phyloP scores from a whole-genome alignment of 2,888 invertebrate genomes.

The Caenorhabditis auriculariae region DNA sequence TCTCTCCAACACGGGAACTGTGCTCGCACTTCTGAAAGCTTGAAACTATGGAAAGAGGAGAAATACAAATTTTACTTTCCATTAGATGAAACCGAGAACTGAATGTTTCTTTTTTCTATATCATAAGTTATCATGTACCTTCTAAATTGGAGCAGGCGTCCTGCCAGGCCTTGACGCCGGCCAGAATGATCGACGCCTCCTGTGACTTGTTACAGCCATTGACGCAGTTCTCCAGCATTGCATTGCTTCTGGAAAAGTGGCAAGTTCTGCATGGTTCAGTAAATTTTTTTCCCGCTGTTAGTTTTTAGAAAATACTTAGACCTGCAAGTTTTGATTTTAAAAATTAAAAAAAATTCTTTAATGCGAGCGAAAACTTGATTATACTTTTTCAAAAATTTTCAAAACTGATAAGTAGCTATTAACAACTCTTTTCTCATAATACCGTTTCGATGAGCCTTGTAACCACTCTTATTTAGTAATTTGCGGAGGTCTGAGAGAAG shows the following conservation, averaged over 20 bases:
- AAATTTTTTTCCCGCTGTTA: not conserved
- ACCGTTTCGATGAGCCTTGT: no score
- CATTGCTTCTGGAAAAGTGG: constrained; percentile 28
- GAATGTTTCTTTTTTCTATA: not conserved
- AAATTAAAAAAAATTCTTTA: no score
- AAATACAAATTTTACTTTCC: not conserved
- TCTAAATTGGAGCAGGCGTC: constrained; percentile 27
- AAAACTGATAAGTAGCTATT: no score
- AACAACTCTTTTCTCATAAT: no score
- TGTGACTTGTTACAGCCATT: constrained; percentile 34
- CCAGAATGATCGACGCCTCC: constrained; percentile 34
- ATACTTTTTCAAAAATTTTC: no score
- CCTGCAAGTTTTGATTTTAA: not conserved
- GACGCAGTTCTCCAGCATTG: constrained; percentile 28
- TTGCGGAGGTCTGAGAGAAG: no score
- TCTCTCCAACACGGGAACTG: constrained; percentile 44
- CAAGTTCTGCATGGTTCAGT: not conserved
- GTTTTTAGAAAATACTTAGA: not conserved
- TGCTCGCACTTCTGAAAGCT: constrained; percentile 28
- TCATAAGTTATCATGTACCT: constrained; percentile 1
- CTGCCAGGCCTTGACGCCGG: constrained; percentile 31
- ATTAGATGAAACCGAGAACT: no score
- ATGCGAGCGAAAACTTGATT: no score
- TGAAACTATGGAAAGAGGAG: not conserved
- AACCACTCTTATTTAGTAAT: no score